Evolutionary conservation across 1,140 invertebrate species (phyloP), one percentile per base, ranked within the genome.

Genomic region (Apis cerana): DNA sequence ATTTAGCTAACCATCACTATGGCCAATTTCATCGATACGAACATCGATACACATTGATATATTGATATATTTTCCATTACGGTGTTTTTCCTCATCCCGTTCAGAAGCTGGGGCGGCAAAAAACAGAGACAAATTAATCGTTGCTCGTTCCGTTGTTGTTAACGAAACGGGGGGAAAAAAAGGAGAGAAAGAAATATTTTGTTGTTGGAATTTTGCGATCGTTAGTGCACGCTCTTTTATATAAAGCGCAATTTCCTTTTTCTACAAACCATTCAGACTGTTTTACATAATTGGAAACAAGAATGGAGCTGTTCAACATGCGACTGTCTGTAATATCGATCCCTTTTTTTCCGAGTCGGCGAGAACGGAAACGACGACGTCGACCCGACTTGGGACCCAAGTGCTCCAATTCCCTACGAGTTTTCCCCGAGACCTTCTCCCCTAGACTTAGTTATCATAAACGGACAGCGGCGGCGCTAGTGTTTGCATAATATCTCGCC

Each of bases 261-360:
- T 10, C 15, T 21, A 48, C 71, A 15, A 43, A 75, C 61, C 50
- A 61, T 75, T 23, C 71, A n/a, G 21, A 8, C 33, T 62, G n/a
- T 61, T 71, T 79, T 50, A 23, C 77, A 61, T 79, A 71, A 79
- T 71, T 79, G 58, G 69, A 54, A 61, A 61, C 56, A 59, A 23
- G 67, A 79, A 70, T 27, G 65, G 43, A 27, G 75, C 33, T 65
- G 59, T 76, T 65, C 12, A 33, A 43, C 75, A 76, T 50, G 56
- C 67, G 33, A 62, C 23, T 43, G 65, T 62, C 52, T 50, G 13
- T 54, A 15, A n/a, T 21, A 54, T 65, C 70, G 70, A 80, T 65
- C 65, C 33, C 5, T 43, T 43, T 75, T 75, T 61, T 80, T 3
- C 50, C 50, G 4, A 7, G 17, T 80, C 17, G n/a, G 33, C 17